Evolutionary conservation across 2,888 invertebrate species (phyloP), one percentile per base, ranked within the genome.

Genomic region (Aproaerema taeniolella): DNA sequence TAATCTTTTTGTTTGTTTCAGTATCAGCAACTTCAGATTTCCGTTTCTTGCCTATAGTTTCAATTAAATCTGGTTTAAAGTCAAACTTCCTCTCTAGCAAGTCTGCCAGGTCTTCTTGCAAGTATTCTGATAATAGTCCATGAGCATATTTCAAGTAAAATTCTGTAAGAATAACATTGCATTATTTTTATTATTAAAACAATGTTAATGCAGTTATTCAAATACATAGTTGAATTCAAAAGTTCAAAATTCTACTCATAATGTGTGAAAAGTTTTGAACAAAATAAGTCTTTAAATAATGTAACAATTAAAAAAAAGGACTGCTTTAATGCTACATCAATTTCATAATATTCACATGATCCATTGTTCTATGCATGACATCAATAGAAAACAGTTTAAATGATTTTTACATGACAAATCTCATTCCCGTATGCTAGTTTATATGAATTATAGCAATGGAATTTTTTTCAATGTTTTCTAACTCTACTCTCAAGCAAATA

Each of bases 61-160:
- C 80, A 41, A 82, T 82, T 57, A 77, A 60, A 31, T 92, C 91
- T 46, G 89, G 88, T 31, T 91, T 89, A 38, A 93, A 87, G 53
- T 92, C 89, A 49, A 95, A 88, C 64, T 88, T 87, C 39, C 89
- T 88, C 36, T 89, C 88, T 38, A 95, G 78, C 57, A 90, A 88
- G 40, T 88, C 88, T 38, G 89, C 87, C 38, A 95, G 68, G 49
- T 92, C 91, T 31, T 91, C 89, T 58, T 91, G 88, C 17, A 95
- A 79, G 68, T 95, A 95, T 57, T 94, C 93, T 0, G 93, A 92
- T 31, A 95, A 86, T 45, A 95, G 91, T 8, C 94, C 95, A 67
- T 91, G 91, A 0, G 95, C 93, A 83, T 93, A 93, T 60, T 89
- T 89, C 30, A 92, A 61, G 62, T 91, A 92, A 34, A 88, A 82